These are phyloP conservation scores for Euleptes europaea DNA, from an alignment of 2,113 vertebrate species.

Conservation along the genomic window DNA sequence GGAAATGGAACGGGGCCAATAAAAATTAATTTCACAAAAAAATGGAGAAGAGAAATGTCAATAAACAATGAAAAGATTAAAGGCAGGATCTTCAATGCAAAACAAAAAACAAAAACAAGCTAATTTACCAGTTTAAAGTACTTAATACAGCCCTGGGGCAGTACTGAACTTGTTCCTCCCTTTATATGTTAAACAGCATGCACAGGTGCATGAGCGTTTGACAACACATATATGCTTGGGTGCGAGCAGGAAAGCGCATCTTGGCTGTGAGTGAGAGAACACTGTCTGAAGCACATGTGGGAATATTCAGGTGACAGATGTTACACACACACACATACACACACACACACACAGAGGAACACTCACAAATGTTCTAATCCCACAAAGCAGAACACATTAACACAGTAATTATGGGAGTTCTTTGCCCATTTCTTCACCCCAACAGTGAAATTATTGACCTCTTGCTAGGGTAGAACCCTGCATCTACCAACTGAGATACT, in stretches of 20 bases:
- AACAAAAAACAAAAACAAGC: background rate
- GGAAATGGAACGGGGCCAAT: background rate
- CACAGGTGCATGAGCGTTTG: background rate
- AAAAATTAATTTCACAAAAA: background rate
- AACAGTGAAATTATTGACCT: background rate
- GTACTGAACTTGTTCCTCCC: background rate
- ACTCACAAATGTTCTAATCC: background rate
- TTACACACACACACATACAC: background rate
- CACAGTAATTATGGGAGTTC: background rate
- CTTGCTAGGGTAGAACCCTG: background rate
- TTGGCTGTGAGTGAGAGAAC: background rate
- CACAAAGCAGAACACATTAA: background rate
- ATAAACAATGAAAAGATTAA: background rate
- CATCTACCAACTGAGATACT: background rate
- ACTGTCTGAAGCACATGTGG: background rate
- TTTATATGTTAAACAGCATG: background rate
- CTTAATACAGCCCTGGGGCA: background rate
- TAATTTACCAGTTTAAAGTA: background rate
- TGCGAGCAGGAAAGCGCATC: background rate
- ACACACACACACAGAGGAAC: background rate
- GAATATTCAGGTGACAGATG: background rate
- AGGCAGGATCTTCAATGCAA: background rate
- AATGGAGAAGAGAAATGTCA: background rate
- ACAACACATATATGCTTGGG: background rate
- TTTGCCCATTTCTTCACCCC: background rate